Conservation (phyloP, 2,113 vertebrate species). For the Platycercus adscitus region DNA sequence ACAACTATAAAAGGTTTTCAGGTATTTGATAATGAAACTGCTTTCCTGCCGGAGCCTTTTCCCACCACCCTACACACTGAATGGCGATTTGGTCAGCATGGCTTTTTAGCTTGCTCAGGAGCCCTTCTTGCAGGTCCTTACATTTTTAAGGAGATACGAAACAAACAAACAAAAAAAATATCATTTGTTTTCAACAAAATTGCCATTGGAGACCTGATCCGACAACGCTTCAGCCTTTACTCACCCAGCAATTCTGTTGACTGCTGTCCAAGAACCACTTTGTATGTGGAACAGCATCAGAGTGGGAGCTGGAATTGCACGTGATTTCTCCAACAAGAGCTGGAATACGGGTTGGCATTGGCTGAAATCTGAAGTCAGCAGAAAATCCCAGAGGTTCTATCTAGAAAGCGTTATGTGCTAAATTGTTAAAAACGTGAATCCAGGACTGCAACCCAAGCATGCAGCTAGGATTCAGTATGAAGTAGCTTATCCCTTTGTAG, state of each 20-base stretch:
- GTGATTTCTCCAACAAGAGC: not conserved
- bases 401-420: accelerated
- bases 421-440: not conserved
- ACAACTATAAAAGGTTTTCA: not conserved
- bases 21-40: not conserved
- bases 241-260: not conserved
- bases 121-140: not conserved
- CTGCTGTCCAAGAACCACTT: not conserved
- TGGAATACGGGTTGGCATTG: not conserved
- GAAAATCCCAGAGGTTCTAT: not conserved
- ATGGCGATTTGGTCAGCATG: not conserved
- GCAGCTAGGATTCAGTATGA: not conserved
- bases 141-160: not conserved
- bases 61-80: not conserved
- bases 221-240: not conserved
- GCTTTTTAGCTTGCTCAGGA: not conserved
- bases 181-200: not conserved
- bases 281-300: not conserved
- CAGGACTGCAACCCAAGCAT: not conserved
- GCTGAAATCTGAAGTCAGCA: not conserved
- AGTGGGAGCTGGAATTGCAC: not conserved
- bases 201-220: not conserved
- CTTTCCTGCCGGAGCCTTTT: not conserved
- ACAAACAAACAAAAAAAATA: conserved; percentile 3
- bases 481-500: not conserved